These are phyloP conservation scores for Phalacrocorax carbo DNA, from an alignment of 2,113 vertebrate genomes.

Conservation along the genomic window DNA sequence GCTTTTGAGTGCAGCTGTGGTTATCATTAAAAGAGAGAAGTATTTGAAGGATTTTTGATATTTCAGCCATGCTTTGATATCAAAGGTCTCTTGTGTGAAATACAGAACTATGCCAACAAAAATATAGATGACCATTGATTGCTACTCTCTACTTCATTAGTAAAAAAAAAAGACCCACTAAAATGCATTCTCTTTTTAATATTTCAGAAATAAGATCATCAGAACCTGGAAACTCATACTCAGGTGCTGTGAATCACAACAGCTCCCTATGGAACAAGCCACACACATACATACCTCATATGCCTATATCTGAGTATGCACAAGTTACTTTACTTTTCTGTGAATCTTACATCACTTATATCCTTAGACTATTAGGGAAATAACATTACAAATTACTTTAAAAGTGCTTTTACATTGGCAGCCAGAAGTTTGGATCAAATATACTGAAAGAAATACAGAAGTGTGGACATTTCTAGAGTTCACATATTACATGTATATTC, in stretches of 20 bases:
- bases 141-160: not conserved
- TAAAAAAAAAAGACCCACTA: not conserved
- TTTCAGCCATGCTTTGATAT: not conserved
- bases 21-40: not conserved
- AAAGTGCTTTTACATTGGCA: not conserved
- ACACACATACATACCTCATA: not conserved
- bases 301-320: not conserved
- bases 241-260: not conserved
- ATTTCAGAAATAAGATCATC: not conserved
- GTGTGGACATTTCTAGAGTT: not conserved
- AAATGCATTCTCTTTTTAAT: not conserved
- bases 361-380: not conserved
- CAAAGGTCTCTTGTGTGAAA: not conserved
- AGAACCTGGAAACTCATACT: not conserved
- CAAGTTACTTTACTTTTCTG: not conserved
- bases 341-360: not conserved
- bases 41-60: constrained; percentile 24
- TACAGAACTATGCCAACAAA: not conserved
- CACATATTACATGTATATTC: not conserved
- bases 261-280: not conserved
- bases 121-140: not conserved
- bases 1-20: constrained; percentile 19
- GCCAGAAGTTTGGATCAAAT: not conserved
- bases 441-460: not conserved
- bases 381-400: not conserved